Base-by-base conservation (phyloP, 2,113 vertebrate species). In the Apistogramma diplotaenia region DNA sequence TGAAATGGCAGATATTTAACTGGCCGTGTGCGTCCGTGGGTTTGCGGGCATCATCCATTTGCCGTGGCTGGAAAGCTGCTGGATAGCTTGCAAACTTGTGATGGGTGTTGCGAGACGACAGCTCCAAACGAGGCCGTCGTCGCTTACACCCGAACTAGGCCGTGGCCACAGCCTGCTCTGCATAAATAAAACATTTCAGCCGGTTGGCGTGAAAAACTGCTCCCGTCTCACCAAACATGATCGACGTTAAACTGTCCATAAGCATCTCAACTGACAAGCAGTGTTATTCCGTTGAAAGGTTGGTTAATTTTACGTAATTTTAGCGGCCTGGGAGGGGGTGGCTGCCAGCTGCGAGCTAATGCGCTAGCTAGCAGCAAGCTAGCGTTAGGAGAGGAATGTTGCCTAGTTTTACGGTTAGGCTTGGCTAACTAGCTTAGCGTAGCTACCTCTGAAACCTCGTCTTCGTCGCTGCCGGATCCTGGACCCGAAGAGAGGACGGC, bases 401-500 rank as follows among this genome's bases (percentile, higher is more conserved):
- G 90, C 87, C 82, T 78, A 91, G 83, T 78, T 70, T 75, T 83
- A 81, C 75, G 57, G 74, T 90, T 83, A 76, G 78, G 86, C 85
- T 91, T 83, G 87, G 93, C 93, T 93, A 92, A 89, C 89, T 91
- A 92, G 88, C 88, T 91, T 89, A 92, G 85, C 90, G 75, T 89
- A 89, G 92, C 92, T 94, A 98, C 97, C 97, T 98, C 97, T 90
- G 97, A 98, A 93, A 98, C 97, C 94, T 98, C 97, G 95, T 98
- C 97, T 93, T 98, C 97, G 95, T 98, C 97, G 95, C 97, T 98
- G 91, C 97, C 97, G 87, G 97, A 98, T 90, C 96, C 96, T 59
- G 96, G 96, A 93, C 96, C 97, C 78, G 96, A 97, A 78, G 97
- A 97, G 86, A 97, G 96, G 90, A 98, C 95, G 90, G 97, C 97